Conservation (phyloP, 2,888 invertebrate species). For the Stratiomys singularior region DNA sequence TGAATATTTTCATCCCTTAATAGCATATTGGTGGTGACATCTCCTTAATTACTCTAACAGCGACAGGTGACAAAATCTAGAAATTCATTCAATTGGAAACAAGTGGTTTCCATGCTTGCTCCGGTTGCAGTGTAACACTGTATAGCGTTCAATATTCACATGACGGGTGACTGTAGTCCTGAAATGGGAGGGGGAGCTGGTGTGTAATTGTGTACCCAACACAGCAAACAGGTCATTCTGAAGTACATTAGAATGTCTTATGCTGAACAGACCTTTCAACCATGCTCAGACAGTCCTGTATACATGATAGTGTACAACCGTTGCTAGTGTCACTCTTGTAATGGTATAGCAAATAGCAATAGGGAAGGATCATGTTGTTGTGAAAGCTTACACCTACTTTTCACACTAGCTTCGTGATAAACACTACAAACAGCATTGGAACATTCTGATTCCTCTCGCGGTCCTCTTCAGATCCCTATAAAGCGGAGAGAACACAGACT, state of each 20-base stretch:
- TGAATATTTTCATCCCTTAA: neutral
- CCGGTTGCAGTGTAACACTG: neutral
- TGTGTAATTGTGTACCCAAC: neutral
- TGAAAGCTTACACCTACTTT: constrained; percentile 15
- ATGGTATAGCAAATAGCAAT: neutral
- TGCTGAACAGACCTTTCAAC: neutral
- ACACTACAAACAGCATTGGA: constrained; percentile 2
- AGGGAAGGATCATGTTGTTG: neutral
- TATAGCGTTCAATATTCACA: neutral
- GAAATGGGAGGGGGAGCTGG: neutral
- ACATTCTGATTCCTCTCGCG: neutral
- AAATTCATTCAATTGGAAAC: constrained; percentile 40
- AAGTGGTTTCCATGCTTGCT: constrained; percentile 25
- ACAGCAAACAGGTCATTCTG: neutral
- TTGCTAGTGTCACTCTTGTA: neutral
- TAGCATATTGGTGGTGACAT: neutral
- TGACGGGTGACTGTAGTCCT: neutral
- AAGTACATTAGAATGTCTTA: constrained; percentile 9
- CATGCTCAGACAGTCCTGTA: neutral
- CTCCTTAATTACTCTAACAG: constrained; percentile 30
- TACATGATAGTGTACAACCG: neutral
- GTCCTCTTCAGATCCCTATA: neutral
- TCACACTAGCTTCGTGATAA: neutral
- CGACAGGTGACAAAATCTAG: constrained; percentile 23
- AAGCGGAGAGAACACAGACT: neutral